Conservation (phyloP, 2,797 vertebrate species). For the Otolemur crassicaudatus region DNA sequence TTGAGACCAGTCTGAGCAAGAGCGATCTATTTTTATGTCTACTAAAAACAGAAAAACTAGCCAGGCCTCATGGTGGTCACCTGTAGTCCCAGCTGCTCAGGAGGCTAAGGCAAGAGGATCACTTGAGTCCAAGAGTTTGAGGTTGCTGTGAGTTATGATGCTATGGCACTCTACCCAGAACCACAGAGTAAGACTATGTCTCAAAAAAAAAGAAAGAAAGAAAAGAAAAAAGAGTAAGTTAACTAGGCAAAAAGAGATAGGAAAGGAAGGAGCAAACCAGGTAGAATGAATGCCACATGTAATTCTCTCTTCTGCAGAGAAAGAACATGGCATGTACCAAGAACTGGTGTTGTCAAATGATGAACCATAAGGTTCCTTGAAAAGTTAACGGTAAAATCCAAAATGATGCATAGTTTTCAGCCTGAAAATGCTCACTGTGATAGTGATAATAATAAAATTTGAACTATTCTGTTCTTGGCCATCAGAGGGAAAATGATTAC, state of each 20-base stretch:
- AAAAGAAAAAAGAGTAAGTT: background rate
- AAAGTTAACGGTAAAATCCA: conserved; percentile 34
- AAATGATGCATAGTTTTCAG: background rate
- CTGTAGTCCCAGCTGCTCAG: no score
- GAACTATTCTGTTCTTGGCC: conserved; percentile 41
- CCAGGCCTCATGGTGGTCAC: no score
- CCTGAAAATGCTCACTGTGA: background rate
- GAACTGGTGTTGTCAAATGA: conserved; percentile 48
- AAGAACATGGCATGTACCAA: background rate
- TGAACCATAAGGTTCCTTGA: conserved; percentile 21
- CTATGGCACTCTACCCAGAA: no score
- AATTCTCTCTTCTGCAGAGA: conserved; percentile 47
- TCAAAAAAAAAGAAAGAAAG: no score
- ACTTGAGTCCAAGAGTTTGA: no score
- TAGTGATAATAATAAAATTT: conserved; percentile 34
- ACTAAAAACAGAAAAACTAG: no score
- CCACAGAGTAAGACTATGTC: no score
- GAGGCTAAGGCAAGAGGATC: no score
- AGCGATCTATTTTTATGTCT: no score
- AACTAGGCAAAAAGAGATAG: conserved; percentile 1
- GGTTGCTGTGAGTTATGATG: no score
- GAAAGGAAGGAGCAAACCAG: background rate
- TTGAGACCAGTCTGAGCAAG: no score
- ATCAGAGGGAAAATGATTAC: conserved; percentile 32
- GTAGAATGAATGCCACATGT: background rate